Evolutionary conservation across 2,113 vertebrate genomes (phyloP).

Genomic region (Lutjanus erythropterus): DNA sequence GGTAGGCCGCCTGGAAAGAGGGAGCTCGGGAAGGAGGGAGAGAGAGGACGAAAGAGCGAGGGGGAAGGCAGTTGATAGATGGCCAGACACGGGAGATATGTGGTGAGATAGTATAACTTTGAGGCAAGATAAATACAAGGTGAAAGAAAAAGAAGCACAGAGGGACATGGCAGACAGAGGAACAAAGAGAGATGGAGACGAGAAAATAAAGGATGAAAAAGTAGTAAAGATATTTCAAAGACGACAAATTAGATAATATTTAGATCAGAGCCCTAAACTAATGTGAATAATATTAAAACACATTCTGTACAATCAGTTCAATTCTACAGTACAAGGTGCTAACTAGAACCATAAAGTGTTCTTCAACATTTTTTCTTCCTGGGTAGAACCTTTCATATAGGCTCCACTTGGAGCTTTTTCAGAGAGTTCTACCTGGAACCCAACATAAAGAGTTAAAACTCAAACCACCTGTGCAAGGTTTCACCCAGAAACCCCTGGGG

Average conservation of each 20-base stretch:
- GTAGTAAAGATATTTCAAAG: constrained; percentile 14
- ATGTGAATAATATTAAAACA: not conserved
- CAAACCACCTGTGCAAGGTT: too few relatives aligned
- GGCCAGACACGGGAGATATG: constrained; percentile 56
- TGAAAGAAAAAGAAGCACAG: constrained; percentile 53
- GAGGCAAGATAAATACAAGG: constrained; percentile 53
- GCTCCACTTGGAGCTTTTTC: too few relatives aligned
- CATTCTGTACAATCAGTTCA: not conserved
- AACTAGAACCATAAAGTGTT: too few relatives aligned
- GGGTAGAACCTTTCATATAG: too few relatives aligned
- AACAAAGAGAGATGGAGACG: constrained; percentile 13
- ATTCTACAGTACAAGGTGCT: too few relatives aligned
- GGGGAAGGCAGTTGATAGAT: constrained; percentile 59
- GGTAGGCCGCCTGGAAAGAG: constrained; percentile 64
- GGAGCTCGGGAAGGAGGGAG: constrained; percentile 31
- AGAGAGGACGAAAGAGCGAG: constrained; percentile 24
- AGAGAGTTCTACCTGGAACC: too few relatives aligned
- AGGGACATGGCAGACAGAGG: constrained; percentile 24
- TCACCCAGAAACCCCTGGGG: too few relatives aligned
- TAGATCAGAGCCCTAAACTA: constrained; percentile 3
- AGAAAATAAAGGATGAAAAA: constrained; percentile 23
- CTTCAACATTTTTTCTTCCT: too few relatives aligned
- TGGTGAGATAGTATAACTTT: constrained; percentile 72
- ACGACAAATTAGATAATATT: constrained; percentile 17
- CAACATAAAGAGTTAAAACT: too few relatives aligned